Conservation (phyloP, 2,888 invertebrate genomes). For the Entomobrya multifasciata region DNA sequence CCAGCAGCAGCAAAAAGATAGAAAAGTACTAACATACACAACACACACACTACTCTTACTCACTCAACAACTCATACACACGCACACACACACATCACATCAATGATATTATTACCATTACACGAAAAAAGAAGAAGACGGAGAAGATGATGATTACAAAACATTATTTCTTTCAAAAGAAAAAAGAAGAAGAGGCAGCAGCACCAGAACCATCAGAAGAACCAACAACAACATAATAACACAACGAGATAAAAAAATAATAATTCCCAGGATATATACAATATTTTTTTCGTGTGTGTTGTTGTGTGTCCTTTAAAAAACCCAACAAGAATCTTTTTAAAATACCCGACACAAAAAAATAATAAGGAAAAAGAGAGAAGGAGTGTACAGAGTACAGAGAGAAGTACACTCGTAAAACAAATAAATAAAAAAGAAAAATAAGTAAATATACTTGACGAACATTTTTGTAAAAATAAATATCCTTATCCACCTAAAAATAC, state of each 20-base stretch:
- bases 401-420: neutral
- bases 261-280: constrained; percentile 4
- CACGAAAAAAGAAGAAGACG: neutral
- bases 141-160: constrained; percentile 27
- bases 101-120: constrained; percentile 35
- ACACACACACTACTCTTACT: neutral
- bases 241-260: no score
- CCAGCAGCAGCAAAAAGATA: neutral
- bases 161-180: constrained; percentile 26
- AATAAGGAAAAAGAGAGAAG: neutral
- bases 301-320: constrained; percentile 28
- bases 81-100: constrained; percentile 12
- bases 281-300: neutral
- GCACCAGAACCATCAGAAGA: neutral
- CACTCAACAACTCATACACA: neutral
- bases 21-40: neutral
- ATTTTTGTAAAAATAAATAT: no score
- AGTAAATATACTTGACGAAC: no score
- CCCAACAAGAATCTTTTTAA: neutral
- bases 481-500: neutral
- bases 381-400: constrained; percentile 1
- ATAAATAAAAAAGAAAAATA: neutral
- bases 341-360: neutral
- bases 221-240: no score
- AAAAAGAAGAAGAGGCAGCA: neutral